A percentile compares a stretch with the other conserved stretches of the same genome.
These are phyloP conservation scores for Pocillopora meandrina DNA, from an alignment of 92 coral and sea anemone genomes.

Conservation along the genomic window DNA sequence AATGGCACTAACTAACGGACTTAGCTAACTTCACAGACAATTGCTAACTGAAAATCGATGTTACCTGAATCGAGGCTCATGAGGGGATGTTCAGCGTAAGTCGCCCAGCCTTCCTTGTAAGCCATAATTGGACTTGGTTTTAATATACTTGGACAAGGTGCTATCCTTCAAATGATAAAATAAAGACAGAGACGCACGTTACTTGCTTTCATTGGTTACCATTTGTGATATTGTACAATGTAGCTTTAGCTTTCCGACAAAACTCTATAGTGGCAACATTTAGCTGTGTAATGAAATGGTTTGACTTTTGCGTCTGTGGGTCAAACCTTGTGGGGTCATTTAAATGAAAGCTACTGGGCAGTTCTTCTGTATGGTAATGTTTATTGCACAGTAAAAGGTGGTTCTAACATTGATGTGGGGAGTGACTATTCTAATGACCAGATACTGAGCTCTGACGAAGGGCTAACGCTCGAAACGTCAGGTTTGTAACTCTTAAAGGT, in stretches of 20 bases:
- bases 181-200: background rate
- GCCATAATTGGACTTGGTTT: constrained; percentile 27
- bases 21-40: background rate
- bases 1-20: background rate
- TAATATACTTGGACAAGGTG: background rate
- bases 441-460: too few relatives aligned
- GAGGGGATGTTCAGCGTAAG: constrained; percentile 70
- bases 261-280: too few relatives aligned
- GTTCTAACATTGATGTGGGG: too few relatives aligned
- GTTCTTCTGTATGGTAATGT: background rate
- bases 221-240: background rate
- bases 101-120: constrained; percentile 77
- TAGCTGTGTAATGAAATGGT: too few relatives aligned
- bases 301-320: background rate
- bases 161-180: background rate
- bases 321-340: background rate
- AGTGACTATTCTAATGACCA: too few relatives aligned
- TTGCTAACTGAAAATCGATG: background rate
- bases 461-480: too few relatives aligned
- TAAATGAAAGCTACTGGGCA: background rate
- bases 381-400: too few relatives aligned
- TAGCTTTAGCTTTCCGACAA: background rate
- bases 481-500: too few relatives aligned
- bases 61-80: constrained; percentile 58
- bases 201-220: background rate